phyloP scores from a whole-genome alignment of 2,797 vertebrate genomes.

The Gallirallus australis region DNA sequence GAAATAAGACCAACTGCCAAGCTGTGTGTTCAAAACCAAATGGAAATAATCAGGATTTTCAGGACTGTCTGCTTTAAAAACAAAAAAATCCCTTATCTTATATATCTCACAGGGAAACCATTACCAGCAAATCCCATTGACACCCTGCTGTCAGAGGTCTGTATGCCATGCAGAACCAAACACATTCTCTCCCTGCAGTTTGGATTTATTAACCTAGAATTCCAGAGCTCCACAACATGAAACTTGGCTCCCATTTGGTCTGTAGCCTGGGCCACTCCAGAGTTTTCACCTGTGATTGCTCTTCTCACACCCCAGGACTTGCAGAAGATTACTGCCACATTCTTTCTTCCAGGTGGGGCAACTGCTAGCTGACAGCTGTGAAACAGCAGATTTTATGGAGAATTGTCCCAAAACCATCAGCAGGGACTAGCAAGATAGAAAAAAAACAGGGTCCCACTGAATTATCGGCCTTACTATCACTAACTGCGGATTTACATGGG shows the following conservation, averaged over 20 bases:
- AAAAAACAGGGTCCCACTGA: background rate
- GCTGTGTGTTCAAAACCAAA: constrained; percentile 1
- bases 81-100: background rate
- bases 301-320: background rate
- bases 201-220: background rate
- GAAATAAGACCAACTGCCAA: background rate
- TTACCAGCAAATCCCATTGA: background rate
- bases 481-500: background rate
- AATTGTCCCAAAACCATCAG: background rate
- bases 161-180: background rate
- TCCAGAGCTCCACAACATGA: background rate
- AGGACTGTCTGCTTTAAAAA: background rate
- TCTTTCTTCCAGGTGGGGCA: background rate
- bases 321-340: background rate
- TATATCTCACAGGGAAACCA: background rate
- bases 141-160: background rate
- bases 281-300: background rate
- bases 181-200: background rate
- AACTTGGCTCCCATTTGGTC: background rate
- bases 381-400: background rate
- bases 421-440: background rate
- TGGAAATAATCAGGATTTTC: constrained; percentile 4
- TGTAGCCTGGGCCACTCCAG: background rate
- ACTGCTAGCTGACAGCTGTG: background rate
- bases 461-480: background rate